Base-by-base conservation (phyloP, 2,888 invertebrate genomes). In the Miltochrista miniata region DNA sequence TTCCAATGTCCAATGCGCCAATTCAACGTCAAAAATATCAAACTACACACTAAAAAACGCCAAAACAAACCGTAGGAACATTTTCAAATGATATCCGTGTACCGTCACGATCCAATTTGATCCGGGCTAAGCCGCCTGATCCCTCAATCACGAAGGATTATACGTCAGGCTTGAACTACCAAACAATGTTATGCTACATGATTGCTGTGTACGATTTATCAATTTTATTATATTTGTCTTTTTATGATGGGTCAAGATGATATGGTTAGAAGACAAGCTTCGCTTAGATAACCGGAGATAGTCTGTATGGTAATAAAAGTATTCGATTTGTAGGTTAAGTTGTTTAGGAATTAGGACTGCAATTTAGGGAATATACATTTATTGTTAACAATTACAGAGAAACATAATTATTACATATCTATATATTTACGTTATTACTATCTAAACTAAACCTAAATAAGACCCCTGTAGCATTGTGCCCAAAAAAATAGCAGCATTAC, bases 111-210 rank as follows among this genome's bases (percentile, higher is more conserved):
- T 66, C 66, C 70, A 60, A 70, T 69, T 74, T 74, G 62, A 77
- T 79, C 75, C 76, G 64, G 50, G 59, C 68, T 72, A 72, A 73
- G 68, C 70, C 61, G 62, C 54, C 61, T 74, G 79, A 82, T 81
- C 83, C 76, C 71, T 78, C 68, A 68, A 68, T 68, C 68, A 68
- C 56, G 39, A 41, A 24, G 63, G 68, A 68, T 68, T 68, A 68
- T 65, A 65, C 56, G 43, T 51, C 29, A 48, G 51, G 24, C 31
- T 46, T 44, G 54, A 36, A 44, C 42, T 45, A 34, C 36, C 46
- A 38, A 59, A 62, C 58, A 61, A 55, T 52, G 48, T 56, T 44
- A 42, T 52, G 48, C 55, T 44, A 42, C 51, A 49, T 60, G 57
- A 67, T 64, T 56, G 62, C 60, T 68, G 60, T 45, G 57, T 37